Percentiles rank a stretch among this genome's conserved stretches.
Conservation (phyloP, 2,797 vertebrate genomes). For the Gobionotothen gibberifrons region DNA sequence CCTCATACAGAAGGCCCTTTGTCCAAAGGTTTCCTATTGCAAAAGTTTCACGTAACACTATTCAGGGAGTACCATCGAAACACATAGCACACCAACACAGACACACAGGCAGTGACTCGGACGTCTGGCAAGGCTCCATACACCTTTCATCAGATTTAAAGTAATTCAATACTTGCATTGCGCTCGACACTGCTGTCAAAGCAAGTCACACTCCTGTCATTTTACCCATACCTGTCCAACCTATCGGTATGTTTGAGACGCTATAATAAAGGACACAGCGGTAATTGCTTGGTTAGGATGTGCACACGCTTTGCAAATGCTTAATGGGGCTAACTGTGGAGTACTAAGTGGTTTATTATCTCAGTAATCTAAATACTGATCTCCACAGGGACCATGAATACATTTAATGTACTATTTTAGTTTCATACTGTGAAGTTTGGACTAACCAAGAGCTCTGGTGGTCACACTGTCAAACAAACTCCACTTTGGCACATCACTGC, state of each 20-base stretch:
- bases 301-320: slow-evolving; percentile 26
- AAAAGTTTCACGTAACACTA: slow-evolving; percentile 75
- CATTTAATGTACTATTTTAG: slow-evolving; percentile 22
- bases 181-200: slow-evolving; percentile 28
- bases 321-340: slow-evolving; percentile 39
- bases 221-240: slow-evolving; percentile 34
- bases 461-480: slow-evolving; percentile 42
- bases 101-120: slow-evolving; percentile 74
- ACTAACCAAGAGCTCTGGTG: slow-evolving; percentile 45
- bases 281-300: slow-evolving; percentile 44
- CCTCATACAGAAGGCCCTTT: slow-evolving; percentile 75
- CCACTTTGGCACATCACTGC: slow-evolving; percentile 79
- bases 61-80: slow-evolving; percentile 78
- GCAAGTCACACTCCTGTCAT: slow-evolving; percentile 50
- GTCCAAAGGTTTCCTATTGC: slow-evolving; percentile 78
- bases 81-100: slow-evolving; percentile 73
- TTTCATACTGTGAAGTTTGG: slow-evolving; percentile 37
- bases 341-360: slow-evolving; percentile 22
- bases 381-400: slow-evolving; percentile 54
- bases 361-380: slow-evolving; percentile 66
- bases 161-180: slow-evolving; percentile 43
- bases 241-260: slow-evolving; percentile 27
- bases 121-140: slow-evolving; percentile 63
- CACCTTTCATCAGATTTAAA: slow-evolving; percentile 42
- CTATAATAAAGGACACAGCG: slow-evolving; percentile 50